A percentile compares a stretch with the other conserved stretches of the same genome.
These are phyloP conservation scores for Leptopterna dolabrata DNA, from an alignment of 2,888 invertebrate species.

Conservation along the genomic window DNA sequence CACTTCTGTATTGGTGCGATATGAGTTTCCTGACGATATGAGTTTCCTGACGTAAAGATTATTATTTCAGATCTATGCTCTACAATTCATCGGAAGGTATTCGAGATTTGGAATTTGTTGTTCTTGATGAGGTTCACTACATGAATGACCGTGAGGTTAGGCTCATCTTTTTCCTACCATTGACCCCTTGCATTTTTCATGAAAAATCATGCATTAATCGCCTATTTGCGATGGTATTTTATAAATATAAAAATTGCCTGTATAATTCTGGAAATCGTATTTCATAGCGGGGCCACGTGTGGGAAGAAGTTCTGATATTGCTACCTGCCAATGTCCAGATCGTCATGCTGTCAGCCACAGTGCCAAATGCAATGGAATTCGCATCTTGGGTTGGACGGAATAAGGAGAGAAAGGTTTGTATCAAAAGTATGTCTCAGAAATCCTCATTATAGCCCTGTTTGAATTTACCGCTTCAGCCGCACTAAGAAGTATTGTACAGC, in stretches of 20 bases:
- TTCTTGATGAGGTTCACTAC: conserved; percentile 99
- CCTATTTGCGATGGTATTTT: background rate
- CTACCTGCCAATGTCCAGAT: conserved; percentile 94
- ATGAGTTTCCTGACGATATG: background rate
- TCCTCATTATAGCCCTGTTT: too few species aligned
- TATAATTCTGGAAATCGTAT: background rate
- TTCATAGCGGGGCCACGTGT: conserved; percentile 90
- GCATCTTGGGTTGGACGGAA: conserved; percentile 93
- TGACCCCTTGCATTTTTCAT: background rate
- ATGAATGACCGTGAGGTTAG: conserved; percentile 92
- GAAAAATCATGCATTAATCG: background rate
- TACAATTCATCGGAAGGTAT: conserved; percentile 83
- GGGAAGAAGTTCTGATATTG: conserved; percentile 98
- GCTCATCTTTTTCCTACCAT: background rate
- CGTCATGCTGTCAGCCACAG: conserved; percentile 97
- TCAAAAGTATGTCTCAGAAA: background rate
- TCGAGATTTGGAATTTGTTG: conserved; percentile 96
- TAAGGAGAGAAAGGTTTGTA: conserved; percentile 78
- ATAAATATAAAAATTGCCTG: background rate
- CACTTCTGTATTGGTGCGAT: background rate
- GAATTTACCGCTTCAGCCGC: too few species aligned
- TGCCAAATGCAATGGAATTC: conserved; percentile 95
- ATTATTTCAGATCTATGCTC: conserved; percentile 74
- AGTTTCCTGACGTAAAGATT: background rate
- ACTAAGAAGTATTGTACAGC: too few species aligned